Base-by-base conservation (phyloP, 2,113 vertebrate species). In the Oncorhynchus nerka region DNA sequence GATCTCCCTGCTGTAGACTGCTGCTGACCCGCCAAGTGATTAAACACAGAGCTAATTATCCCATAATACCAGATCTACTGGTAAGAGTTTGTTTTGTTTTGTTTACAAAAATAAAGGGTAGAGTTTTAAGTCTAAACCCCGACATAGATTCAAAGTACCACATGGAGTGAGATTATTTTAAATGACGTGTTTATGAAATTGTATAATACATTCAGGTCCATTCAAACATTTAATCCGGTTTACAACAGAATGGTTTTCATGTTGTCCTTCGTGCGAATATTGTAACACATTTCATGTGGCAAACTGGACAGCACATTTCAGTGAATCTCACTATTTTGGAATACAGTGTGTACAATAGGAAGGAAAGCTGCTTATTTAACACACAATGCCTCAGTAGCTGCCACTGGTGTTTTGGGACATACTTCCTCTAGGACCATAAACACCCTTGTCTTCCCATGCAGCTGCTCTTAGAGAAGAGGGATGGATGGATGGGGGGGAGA, bases 391-490 rank as follows among this genome's bases (percentile, higher is more conserved):
- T 76, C 70, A 67, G 24, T 4, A 57, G 65, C 69, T 75, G 73
- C 75, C 71, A 76, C 64, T 68, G 30, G 61, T 87, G 78, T 85
- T 86, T 84, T 79, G 61, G 72, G 76, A 82, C 68, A 79, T 68
- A 79, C 75, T 85, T 90, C 85, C 86, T 76, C 49, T 62, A 62
- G 70, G 83, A 83, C 70, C 39, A 81, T 84, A 86, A 90, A 89
- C 85, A 85, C 39, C 7, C 20, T 62, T 32, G 73, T 75, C 70
- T 83, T 88, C 78, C 71, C 84, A 88, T 78, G 34, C 34, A 79
- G 62, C 26, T 73, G n/a, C 39, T 59, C 16, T 49, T 20, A 30
- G 34, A 39, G 39, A 45, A 45, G 39, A 9, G 39, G 39, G 39
- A 3, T 45, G 39, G 39, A 51, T 3, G 39, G 39, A n/a, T 1